A percentile compares a stretch with the other conserved stretches of the same genome.
These are phyloP conservation scores for Eubasilissa regina DNA, from an alignment of 1,140 invertebrate genomes.

Conservation along the genomic window DNA sequence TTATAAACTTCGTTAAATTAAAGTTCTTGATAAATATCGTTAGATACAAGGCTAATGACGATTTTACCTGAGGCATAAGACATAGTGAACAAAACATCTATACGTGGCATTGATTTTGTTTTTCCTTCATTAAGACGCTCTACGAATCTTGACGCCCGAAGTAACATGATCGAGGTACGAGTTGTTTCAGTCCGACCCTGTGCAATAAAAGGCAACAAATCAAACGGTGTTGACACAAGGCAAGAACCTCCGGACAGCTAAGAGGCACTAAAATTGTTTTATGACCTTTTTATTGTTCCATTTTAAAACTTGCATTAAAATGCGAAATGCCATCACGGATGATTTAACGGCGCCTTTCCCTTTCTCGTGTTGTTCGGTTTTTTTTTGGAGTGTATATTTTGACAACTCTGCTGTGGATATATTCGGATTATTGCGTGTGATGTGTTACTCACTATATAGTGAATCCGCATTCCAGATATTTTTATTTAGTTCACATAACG, in stretches of 20 bases:
- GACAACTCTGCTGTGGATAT: neutral
- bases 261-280: conserved; percentile 45
- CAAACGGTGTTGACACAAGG: conserved; percentile 25
- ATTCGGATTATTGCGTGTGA: too few relatives aligned
- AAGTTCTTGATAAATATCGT: too few relatives aligned
- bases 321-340: conserved; percentile 19
- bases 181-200: neutral
- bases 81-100: too few relatives aligned
- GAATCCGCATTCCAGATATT: too few relatives aligned
- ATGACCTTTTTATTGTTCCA: conserved; percentile 46
- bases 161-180: neutral
- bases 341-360: conserved; percentile 33
- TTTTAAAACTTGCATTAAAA: conserved; percentile 46
- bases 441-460: too few relatives aligned
- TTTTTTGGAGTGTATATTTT: neutral
- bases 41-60: too few relatives aligned
- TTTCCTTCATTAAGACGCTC: neutral
- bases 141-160: neutral
- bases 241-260: conserved; percentile 4
- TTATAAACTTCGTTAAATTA: too few relatives aligned
- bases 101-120: too few relatives aligned
- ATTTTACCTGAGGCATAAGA: too few relatives aligned
- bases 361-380: neutral
- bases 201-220: conserved; percentile 21
- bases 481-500: too few relatives aligned